These are phyloP conservation scores for Pharmacophagus antenor DNA, from an alignment of 2,888 invertebrate species.

Conservation along the genomic window DNA sequence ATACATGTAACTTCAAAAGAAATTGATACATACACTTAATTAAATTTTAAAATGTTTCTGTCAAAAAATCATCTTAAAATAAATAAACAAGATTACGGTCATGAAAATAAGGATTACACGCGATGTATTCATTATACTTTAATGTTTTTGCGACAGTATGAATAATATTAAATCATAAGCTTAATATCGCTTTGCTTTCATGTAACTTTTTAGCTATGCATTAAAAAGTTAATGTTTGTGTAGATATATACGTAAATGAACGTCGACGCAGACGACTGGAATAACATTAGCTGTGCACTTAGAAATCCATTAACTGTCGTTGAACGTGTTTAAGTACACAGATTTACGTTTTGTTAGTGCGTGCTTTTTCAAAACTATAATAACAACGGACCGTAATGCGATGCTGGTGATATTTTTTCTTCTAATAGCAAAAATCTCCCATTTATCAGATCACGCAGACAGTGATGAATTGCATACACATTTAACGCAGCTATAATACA, in stretches of 20 bases:
- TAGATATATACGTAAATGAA: constrained; percentile 32
- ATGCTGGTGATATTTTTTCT: constrained; percentile 5
- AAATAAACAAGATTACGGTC: too few relatives aligned
- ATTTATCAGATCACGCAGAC: background rate
- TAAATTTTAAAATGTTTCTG: too few relatives aligned
- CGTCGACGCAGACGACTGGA: constrained; percentile 30
- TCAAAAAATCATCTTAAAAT: too few relatives aligned
- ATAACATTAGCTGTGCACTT: constrained; percentile 41
- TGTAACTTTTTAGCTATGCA: constrained; percentile 6
- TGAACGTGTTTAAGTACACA: constrained; percentile 30
- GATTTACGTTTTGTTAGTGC: constrained; percentile 17
- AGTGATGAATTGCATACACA: background rate
- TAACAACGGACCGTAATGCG: background rate
- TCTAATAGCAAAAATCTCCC: background rate
- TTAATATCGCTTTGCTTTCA: background rate
- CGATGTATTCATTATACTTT: too few relatives aligned
- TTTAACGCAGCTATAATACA: too few relatives aligned
- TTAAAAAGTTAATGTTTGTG: constrained; percentile 23
- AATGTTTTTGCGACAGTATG: too few relatives aligned
- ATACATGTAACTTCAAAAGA: too few relatives aligned
- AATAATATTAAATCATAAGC: background rate
- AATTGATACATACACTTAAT: too few relatives aligned
- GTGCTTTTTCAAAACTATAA: constrained; percentile 24
- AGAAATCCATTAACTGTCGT: constrained; percentile 39
- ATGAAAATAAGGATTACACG: too few relatives aligned